Percentiles rank a stretch among this genome's conserved stretches.
These are phyloP conservation scores for Gnathonemus longibarbis DNA, from an alignment of 2,113 vertebrate species.

Conservation along the genomic window DNA sequence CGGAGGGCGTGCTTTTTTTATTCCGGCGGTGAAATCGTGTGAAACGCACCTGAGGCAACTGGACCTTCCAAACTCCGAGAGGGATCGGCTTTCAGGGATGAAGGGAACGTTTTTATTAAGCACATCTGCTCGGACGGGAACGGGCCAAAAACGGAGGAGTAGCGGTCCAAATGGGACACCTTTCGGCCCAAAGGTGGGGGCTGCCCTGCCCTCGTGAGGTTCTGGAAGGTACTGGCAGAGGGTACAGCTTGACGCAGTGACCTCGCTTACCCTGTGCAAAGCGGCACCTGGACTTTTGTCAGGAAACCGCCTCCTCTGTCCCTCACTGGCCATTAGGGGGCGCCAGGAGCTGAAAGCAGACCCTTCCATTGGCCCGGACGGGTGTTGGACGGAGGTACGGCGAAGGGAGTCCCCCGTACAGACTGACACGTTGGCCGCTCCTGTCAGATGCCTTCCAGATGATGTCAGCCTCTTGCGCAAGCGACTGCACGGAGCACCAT, in stretches of 20 bases:
- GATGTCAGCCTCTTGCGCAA: constrained; percentile 22
- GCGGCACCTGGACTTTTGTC: neutral
- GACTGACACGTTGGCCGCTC: constrained; percentile 6
- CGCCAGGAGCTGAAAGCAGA: neutral
- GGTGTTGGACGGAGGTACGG: neutral
- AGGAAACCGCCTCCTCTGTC: neutral
- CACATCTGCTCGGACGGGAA: neutral
- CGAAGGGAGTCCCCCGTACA: neutral
- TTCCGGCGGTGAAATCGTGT: neutral
- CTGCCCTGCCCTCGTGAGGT: neutral
- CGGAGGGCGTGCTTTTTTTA: neutral
- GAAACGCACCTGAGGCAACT: constrained; percentile 1
- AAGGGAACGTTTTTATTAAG: constrained; percentile 8
- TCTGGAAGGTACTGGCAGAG: neutral
- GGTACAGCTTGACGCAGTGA: neutral
- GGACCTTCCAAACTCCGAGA: neutral
- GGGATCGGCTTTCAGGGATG: neutral
- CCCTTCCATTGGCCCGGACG: neutral
- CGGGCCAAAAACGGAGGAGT: neutral
- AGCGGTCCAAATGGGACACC: neutral
- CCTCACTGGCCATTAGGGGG: neutral
- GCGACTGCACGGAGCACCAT: constrained; percentile 4
- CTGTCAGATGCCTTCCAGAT: constrained; percentile 28
- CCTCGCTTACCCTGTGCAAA: neutral
- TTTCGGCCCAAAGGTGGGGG: neutral